Base-by-base conservation (phyloP, 2,888 invertebrate species). In the Cephus pulcher region DNA sequence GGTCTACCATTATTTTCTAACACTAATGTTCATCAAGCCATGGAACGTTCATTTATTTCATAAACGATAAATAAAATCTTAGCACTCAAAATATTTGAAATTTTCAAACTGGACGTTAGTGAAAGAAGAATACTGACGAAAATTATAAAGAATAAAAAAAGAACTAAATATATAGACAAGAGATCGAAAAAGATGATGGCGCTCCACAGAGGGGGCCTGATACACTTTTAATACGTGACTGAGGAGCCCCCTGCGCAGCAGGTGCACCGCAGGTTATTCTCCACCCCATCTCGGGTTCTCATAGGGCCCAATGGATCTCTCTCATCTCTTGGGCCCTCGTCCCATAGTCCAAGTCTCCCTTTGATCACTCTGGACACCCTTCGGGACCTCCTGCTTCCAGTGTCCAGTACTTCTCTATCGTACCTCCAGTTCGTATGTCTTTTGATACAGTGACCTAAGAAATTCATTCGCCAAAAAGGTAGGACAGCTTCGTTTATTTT, bases 211-310 rank as follows among this genome's bases (percentile, higher is more conserved):
- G 34, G 33, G 80, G 78, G 84, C 79, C 85, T 85, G 87, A 87
- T 86, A 88, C 84, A 85, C 86, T 87, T 87, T 87, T 87, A 87
- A 87, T 87, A 84, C 85, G 84, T 82, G 84, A 85, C 40, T 83
- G 84, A 56, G 84, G 85, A 90, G 90, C 90, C 91, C 91, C 91
- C 91, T 91, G 91, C 90, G 86, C 90, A 90, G 91, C 91, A 91
- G 91, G 91, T 91, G 91, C 89, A 89, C 89, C 86, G 91, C 91
- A 91, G 91, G 91, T 91, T 90, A 90, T 87, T 91, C 89, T 87
- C 80, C 81, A 82, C 84, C 84, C 78, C 32, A 71, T 15, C 71
- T 71, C 71, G 4, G 71, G 71, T 23, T 71, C 71, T 32, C 32
- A 12, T 12, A 56, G 9, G 56, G 56, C 56, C 23, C 56, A 56